Conservation (phyloP, 1,140 invertebrate species). For the Cephus cinctus region DNA sequence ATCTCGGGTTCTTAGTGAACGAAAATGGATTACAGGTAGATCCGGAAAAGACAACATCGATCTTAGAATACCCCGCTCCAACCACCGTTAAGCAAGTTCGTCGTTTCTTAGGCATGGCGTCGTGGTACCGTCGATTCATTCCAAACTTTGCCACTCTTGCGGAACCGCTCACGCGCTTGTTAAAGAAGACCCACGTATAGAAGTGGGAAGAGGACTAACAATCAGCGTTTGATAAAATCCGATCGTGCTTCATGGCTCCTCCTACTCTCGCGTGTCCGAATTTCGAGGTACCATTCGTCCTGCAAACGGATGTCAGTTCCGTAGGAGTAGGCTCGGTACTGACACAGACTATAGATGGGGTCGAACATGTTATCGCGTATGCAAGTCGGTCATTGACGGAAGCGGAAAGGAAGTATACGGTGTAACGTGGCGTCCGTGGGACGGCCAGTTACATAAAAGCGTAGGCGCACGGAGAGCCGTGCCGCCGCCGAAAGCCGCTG, state of each 20-base stretch:
- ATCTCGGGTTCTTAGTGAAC: constrained; percentile 16
- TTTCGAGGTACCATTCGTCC: constrained; percentile 1
- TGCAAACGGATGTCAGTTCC: constrained; percentile 25
- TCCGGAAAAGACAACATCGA: constrained; percentile 14
- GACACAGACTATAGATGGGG: constrained; percentile 24
- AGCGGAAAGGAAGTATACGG: constrained; percentile 48
- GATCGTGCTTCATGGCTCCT: constrained; percentile 13
- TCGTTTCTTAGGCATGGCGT: constrained; percentile 1
- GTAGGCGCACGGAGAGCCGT: no score
- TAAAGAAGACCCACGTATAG: constrained; percentile 19
- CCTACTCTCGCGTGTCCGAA: constrained; percentile 13
- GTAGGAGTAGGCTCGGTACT: constrained; percentile 31
- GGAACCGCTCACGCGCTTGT: background rate
- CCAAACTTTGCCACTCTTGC: background rate
- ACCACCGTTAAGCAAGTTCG: background rate
- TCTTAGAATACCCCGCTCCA: constrained; percentile 9
- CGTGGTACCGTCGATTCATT: background rate
- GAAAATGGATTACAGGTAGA: constrained; percentile 12
- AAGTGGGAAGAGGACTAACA: constrained; percentile 12
- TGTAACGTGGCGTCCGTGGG: no score
- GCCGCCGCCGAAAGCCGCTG: no score
- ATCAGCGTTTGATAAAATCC: constrained; percentile 10
- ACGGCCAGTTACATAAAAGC: no score
- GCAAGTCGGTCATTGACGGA: constrained; percentile 35
- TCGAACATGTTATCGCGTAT: constrained; percentile 41